These are phyloP conservation scores for Apteryx owenii DNA, from an alignment of 2,113 vertebrate species.

Conservation along the genomic window DNA sequence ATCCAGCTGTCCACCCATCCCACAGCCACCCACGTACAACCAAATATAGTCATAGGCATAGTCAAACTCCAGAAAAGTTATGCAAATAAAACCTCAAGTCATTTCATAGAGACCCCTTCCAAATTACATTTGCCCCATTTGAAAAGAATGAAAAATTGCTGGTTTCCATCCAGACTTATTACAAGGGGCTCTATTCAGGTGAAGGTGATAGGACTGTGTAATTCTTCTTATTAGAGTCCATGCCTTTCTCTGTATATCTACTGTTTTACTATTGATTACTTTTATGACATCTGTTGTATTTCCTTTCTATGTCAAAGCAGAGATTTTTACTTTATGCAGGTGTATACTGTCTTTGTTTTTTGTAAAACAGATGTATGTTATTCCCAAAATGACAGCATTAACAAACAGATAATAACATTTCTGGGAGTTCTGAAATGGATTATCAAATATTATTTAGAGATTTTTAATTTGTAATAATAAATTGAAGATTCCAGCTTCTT, in stretches of 20 bases:
- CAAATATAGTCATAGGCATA: slow-evolving; percentile 23
- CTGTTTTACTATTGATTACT: neutral
- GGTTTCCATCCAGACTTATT: neutral
- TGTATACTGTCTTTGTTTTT: neutral
- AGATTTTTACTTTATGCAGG: neutral
- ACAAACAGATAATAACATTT: neutral
- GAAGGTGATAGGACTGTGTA: neutral
- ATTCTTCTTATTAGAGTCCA: neutral
- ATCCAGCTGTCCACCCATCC: slow-evolving; percentile 55
- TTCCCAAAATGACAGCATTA: neutral
- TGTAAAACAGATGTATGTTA: neutral
- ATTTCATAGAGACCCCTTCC: slow-evolving; percentile 31
- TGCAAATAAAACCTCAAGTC: neutral
- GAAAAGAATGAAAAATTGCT: slow-evolving; percentile 13
- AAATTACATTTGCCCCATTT: slow-evolving; percentile 36
- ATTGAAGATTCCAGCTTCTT: neutral
- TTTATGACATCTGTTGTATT: neutral
- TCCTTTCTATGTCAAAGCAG: neutral
- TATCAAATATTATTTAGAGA: neutral
- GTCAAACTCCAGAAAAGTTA: neutral
- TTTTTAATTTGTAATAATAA: neutral
- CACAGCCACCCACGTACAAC: slow-evolving; percentile 37
- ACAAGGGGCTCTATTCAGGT: slow-evolving; percentile 1
- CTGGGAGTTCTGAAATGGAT: neutral
- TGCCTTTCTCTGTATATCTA: neutral